phyloP scores from a whole-genome alignment of 2,797 vertebrate genomes.

The Ptychadena robeensis region DNA sequence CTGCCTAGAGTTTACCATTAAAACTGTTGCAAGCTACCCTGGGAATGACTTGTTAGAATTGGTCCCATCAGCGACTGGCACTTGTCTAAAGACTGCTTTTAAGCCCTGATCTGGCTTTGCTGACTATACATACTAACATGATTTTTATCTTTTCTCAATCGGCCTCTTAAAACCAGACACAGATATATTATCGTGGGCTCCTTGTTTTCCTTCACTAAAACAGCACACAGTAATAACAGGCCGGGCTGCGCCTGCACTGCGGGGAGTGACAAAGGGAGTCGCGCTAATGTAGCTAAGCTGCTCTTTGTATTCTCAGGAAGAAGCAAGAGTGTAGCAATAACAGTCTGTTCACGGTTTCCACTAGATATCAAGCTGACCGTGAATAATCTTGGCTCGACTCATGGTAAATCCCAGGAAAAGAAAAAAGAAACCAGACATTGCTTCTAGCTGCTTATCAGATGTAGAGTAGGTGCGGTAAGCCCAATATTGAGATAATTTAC shows the following conservation, averaged over 20 bases:
- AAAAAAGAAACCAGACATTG: conserved; percentile 27
- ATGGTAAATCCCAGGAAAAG: conserved; percentile 59
- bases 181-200: conserved; percentile 58
- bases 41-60: background rate
- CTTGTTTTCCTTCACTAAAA: conserved; percentile 55
- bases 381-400: conserved; percentile 51
- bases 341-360: conserved; percentile 61
- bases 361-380: conserved; percentile 42
- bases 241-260: conserved; percentile 61
- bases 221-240: conserved; percentile 57
- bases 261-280: conserved; percentile 64
- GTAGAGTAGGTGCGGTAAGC: conserved; percentile 10
- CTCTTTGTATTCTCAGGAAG: conserved; percentile 71
- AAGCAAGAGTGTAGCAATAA: conserved; percentile 67
- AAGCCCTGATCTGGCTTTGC: background rate
- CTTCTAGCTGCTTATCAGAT: conserved; percentile 12
- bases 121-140: background rate
- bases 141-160: background rate
- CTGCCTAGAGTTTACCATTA: too few relatives aligned
- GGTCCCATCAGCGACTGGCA: background rate
- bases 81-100: background rate
- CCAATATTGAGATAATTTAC: background rate
- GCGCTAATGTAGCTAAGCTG: conserved; percentile 67
- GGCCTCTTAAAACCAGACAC: background rate
- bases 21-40: background rate